These are phyloP conservation scores for Laticauda laticaudata DNA, from an alignment of 2,113 vertebrate genomes.

Conservation along the genomic window DNA sequence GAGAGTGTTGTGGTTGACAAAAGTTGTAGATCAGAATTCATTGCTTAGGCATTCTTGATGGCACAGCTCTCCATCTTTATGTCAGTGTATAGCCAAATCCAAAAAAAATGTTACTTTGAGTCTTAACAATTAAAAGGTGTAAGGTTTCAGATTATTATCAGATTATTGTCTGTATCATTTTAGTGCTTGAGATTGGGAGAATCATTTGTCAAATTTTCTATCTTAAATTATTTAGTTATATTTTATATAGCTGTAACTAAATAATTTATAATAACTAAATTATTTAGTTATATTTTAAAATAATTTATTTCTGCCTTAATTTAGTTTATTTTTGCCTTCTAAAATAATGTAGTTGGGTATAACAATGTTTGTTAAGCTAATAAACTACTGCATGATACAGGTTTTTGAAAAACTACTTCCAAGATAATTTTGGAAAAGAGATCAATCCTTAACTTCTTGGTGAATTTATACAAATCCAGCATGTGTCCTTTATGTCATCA, in stretches of 20 bases:
- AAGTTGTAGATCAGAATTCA: conserved; percentile 31
- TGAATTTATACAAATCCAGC: neutral
- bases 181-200: neutral
- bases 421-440: neutral
- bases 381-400: neutral
- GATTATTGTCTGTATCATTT: neutral
- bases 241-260: too few relatives aligned
- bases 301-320: too few relatives aligned
- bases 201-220: neutral
- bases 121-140: neutral
- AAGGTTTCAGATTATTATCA: too few relatives aligned
- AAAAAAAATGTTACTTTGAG: neutral
- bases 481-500: neutral
- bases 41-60: neutral
- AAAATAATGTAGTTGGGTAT: too few relatives aligned
- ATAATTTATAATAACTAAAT: too few relatives aligned
- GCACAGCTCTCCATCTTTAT: neutral
- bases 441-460: neutral
- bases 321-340: too few relatives aligned
- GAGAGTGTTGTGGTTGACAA: conserved; percentile 50
- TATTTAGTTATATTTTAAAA: too few relatives aligned
- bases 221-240: too few relatives aligned
- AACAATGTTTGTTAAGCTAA: neutral
- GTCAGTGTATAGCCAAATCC: neutral
- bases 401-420: neutral